These are phyloP conservation scores for Mythimna loreyi DNA, from an alignment of 2,888 invertebrate species.

Conservation along the genomic window DNA sequence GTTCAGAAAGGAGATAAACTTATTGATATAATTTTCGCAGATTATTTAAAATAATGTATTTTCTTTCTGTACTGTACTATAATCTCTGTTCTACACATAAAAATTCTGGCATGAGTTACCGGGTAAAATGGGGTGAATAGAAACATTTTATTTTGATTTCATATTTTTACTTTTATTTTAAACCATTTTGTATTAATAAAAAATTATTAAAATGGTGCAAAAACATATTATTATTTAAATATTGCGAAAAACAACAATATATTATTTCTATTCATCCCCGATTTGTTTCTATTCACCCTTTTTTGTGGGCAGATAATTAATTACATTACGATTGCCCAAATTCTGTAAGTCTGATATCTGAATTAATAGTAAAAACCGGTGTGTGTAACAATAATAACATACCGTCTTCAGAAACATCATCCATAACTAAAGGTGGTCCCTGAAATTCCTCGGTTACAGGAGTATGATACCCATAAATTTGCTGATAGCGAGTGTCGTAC, in stretches of 20 bases:
- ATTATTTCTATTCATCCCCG: too few relatives aligned
- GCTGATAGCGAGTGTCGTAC: conserved; percentile 88
- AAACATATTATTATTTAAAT: too few relatives aligned
- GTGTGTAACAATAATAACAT: conserved; percentile 39
- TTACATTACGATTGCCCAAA: not conserved
- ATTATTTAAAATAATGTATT: not conserved
- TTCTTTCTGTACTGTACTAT: not conserved
- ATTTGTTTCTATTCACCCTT: too few relatives aligned
- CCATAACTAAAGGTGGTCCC: conserved; percentile 88
- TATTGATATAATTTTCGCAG: not conserved
- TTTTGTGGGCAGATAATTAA: not conserved
- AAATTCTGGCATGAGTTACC: conserved; percentile 15
- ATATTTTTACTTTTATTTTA: too few relatives aligned
- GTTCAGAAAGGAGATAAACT: not conserved
- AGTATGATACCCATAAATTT: conserved; percentile 88
- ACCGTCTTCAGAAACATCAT: conserved; percentile 87
- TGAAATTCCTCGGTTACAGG: conserved; percentile 88
- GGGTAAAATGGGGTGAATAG: too few relatives aligned
- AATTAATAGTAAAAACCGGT: not conserved
- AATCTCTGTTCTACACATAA: conserved; percentile 17
- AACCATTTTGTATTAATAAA: too few relatives aligned
- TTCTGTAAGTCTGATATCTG: not conserved
- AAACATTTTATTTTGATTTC: too few relatives aligned
- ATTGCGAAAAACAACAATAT: too few relatives aligned
- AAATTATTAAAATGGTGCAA: too few relatives aligned